phyloP scores from a whole-genome alignment of 2,113 vertebrate genomes.

The Machaerirhynchus nigripectus region DNA sequence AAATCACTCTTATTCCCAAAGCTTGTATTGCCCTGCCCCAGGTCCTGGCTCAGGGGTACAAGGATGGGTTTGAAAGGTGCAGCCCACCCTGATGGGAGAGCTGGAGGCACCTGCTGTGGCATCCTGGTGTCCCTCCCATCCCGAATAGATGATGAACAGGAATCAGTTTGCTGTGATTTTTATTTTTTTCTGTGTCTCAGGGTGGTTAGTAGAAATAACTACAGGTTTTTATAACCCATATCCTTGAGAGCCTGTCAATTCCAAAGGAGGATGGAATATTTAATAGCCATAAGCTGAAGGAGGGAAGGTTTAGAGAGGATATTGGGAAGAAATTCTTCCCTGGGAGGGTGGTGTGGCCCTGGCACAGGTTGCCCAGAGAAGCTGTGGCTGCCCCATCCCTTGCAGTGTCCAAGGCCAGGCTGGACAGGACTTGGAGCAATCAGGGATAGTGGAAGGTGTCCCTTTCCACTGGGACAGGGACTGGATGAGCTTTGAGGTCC shows the following conservation, averaged over 20 bases:
- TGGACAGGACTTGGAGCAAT: neutral
- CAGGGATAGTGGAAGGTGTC: neutral
- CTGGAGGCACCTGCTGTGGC: neutral
- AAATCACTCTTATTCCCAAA: neutral
- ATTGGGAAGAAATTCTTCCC: neutral
- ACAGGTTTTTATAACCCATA: neutral
- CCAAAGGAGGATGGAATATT: neutral
- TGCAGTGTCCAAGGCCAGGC: neutral
- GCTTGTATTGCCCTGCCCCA: rapidly evolving
- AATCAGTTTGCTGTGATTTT: neutral
- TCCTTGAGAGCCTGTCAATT: neutral
- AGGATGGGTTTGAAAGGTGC: neutral
- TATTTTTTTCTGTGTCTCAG: neutral
- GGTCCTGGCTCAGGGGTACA: neutral
- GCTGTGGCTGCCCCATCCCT: neutral
- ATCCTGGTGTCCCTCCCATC: neutral
- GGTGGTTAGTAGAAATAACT: neutral
- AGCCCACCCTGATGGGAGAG: too few species aligned
- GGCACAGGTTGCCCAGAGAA: neutral
- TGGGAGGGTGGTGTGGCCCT: neutral
- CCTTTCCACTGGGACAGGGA: neutral
- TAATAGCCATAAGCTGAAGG: neutral
- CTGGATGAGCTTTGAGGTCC: neutral
- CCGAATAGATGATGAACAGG: rapidly evolving
- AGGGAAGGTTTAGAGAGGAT: neutral